Evolutionary conservation across 2,797 vertebrate genomes (phyloP), one percentile per base, ranked within the genome.

Genomic region (Leptoclinus maculatus): DNA sequence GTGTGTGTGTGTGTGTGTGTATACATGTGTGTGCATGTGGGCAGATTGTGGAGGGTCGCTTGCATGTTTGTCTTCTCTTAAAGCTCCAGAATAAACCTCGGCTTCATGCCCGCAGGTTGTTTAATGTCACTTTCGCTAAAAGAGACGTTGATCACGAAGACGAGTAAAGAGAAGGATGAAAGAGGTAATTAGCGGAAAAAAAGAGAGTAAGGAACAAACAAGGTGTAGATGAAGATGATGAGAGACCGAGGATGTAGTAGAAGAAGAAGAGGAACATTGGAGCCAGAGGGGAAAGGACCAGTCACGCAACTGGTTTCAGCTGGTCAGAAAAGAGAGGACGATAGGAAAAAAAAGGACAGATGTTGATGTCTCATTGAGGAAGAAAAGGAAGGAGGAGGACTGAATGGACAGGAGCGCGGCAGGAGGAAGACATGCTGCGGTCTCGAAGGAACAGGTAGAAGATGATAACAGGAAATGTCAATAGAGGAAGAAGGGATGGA

Each of bases 401-500:
- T 38, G 16, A 65, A 59, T 14, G 51, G 65, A 66, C 29, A 19
- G 34, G 21, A 71, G 54, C 66, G 82, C 66, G 53, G 60, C 29
- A 23, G 64, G 14, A 60, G 58, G 67, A 38, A 71, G 41, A 64
- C 71, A 67, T 14, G 32, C 56, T 25, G 70, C 65, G 64, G 78
- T 72, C 76, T 84, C 57, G 0, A 21, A 69, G 66, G 72, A 83
- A 76, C 49, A 85, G 51, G 53, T 70, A 51, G 70, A 57, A 63
- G 27, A 75, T 58, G 71, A 83, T 66, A 81, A 76, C 59, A 73
- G n/a, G 29, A 64, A 80, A 84, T 82, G 82, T 91, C 85, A 89
- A 90, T 85, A 73, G n/a, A 34, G 58, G 36, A 80, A 58, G 63
- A 65, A 25, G 68, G 59, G 45, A 68, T 49, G 67, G 27, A 54